A percentile compares a stretch with the other conserved stretches of the same genome.
Evolutionary conservation across 2,888 invertebrate genomes (phyloP).

Genomic region (Diaprepes abbreviatus): DNA sequence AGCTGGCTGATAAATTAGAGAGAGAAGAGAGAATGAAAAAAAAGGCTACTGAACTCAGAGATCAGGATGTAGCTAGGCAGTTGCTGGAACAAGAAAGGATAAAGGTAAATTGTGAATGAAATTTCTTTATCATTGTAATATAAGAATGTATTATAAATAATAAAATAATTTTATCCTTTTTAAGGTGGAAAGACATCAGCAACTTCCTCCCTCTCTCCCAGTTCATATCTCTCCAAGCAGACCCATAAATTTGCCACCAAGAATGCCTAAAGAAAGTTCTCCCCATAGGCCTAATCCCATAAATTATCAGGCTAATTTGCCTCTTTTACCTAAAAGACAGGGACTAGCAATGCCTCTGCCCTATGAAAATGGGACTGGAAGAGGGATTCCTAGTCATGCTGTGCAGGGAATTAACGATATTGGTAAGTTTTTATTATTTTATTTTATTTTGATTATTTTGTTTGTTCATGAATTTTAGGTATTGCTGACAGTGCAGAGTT

Average conservation of each 20-base stretch:
- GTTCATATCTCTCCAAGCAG: conserved; percentile 54
- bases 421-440: conserved; percentile 8
- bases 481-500: conserved; percentile 55
- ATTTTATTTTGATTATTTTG: background rate
- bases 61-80: conserved; percentile 70
- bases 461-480: conserved; percentile 7
- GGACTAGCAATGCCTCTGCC: conserved; percentile 64
- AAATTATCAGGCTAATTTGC: conserved; percentile 60
- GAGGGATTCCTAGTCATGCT: background rate
- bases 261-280: conserved; percentile 54
- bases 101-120: conserved; percentile 51
- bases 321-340: conserved; percentile 60
- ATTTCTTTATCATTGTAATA: too few relatives aligned
- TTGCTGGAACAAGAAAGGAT: conserved; percentile 67
- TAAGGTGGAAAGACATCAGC: conserved; percentile 43
- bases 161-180: too few relatives aligned
- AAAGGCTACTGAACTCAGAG: conserved; percentile 70
- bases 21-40: conserved; percentile 71
- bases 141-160: too few relatives aligned
- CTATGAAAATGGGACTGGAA: conserved; percentile 37
- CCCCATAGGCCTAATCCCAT: conserved; percentile 58
- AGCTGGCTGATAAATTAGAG: conserved; percentile 77
- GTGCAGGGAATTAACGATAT: conserved; percentile 11
- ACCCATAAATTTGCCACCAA: conserved; percentile 54
- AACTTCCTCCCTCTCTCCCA: conserved; percentile 18